Evolutionary conservation across 92 coral and sea anemone species (phyloP).

Genomic region (Parazoanthus darwini): DNA sequence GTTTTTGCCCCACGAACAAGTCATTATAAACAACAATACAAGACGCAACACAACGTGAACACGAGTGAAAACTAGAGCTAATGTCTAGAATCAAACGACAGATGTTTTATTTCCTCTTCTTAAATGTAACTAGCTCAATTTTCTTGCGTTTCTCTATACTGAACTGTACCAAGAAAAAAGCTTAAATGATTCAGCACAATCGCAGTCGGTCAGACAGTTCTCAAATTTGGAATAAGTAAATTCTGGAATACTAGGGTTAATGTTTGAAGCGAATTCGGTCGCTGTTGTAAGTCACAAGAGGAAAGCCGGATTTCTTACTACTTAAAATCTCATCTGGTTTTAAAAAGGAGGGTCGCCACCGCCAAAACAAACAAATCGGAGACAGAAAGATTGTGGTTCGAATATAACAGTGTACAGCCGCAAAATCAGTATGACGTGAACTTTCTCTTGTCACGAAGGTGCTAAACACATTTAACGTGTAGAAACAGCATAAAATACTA

Average conservation of each 20-base stretch:
- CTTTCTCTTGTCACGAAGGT: background rate
- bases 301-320: slow-evolving; percentile 6
- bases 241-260: background rate
- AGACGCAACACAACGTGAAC: background rate
- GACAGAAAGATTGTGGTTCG: background rate
- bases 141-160: background rate
- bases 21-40: background rate
- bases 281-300: background rate
- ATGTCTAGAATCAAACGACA: background rate
- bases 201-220: background rate
- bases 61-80: background rate
- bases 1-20: slow-evolving; percentile 13
- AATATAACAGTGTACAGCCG: background rate
- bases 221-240: background rate
- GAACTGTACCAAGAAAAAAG: background rate
- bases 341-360: background rate
- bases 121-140: background rate
- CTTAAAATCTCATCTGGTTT: slow-evolving; percentile 1
- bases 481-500: background rate
- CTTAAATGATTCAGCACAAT: background rate
- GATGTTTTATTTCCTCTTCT: too few species aligned
- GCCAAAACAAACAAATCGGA: slow-evolving; percentile 23
- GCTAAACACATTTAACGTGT: background rate
- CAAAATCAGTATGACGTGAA: background rate
- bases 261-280: background rate